Base-by-base conservation (phyloP, 2,113 vertebrate genomes). In the Heloderma charlesbogerti region DNA sequence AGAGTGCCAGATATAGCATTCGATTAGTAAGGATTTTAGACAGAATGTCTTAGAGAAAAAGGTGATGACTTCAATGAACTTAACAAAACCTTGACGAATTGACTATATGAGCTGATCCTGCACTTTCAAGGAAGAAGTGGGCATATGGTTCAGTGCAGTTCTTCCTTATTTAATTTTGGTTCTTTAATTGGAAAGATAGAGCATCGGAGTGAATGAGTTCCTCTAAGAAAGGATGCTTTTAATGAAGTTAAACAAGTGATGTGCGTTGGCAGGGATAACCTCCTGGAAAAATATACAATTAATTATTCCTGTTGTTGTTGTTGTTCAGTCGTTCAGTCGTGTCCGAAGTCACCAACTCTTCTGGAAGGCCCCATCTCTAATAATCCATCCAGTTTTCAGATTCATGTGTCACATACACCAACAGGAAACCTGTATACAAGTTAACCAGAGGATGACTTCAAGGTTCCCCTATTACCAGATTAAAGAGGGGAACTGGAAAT, bases 221-320 rank as follows among this genome's bases (percentile, higher is more conserved):
- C 84, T 82, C 15, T 92, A 88, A 91, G 89, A 95, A 95, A 29
- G 80, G 57, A 89, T 93, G 37, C 16, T 94, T 93, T 93, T 92
- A 94, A 95, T 91, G 75, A 92, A 12, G 43, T 88, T 94, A 91
- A 93, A 94, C 86, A 93, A 93, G 91, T 94, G 78, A 84, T 78
- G 93, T 91, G 86, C 92, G 84, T 67, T 29, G 89, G 66, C 66
- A 89, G 77, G 83, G 48, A 87, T 82, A 87, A 25, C 60, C 89
- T 78, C 75, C n/a, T 88, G 9, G 74, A 0, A 71, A 71, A 51
- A 25, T 0, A 91, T 10, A 3, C 22, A 67, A 81, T 88, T 92
- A 91, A 95, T n/a, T n/a, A n/a, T n/a, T n/a, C n/a, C n/a, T n/a
- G n/a, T n/a, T n/a, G n/a, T n/a, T n/a, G n/a, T n/a, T n/a, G n/a